Evolutionary conservation across 1,140 invertebrate genomes (phyloP).

Genomic region (Cydia amplana): DNA sequence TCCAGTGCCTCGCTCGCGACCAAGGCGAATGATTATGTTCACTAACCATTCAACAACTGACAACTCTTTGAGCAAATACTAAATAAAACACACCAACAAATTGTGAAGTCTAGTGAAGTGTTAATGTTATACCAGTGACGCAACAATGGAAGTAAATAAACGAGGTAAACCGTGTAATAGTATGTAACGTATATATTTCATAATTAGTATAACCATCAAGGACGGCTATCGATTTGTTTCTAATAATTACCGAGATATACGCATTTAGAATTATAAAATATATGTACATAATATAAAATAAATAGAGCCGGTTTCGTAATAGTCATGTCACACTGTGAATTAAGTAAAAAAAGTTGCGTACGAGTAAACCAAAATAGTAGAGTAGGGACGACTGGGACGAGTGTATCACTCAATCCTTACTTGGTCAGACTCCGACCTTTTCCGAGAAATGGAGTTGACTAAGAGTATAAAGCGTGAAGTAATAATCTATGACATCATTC

Average conservation of each 20-base stretch:
- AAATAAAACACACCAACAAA: constrained; percentile 42
- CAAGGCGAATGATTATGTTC: constrained; percentile 37
- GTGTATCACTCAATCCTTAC: constrained; percentile 54
- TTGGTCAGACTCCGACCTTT: constrained; percentile 37
- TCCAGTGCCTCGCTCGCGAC: constrained; percentile 63
- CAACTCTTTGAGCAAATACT: constrained; percentile 37
- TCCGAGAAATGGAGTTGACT: constrained; percentile 57
- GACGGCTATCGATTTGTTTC: background rate
- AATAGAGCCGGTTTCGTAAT: background rate
- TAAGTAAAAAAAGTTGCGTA: background rate
- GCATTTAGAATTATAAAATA: background rate
- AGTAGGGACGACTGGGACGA: constrained; percentile 35
- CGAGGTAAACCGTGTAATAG: constrained; percentile 51
- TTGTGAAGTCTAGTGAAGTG: constrained; percentile 57
- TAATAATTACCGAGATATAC: background rate
- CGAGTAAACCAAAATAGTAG: constrained; percentile 29
- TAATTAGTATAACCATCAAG: constrained; percentile 12
- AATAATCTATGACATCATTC: constrained; percentile 67
- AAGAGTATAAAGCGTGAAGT: constrained; percentile 58
- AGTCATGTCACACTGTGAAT: background rate
- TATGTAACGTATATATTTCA: constrained; percentile 33
- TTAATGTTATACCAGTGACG: constrained; percentile 53
- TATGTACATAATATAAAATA: background rate
- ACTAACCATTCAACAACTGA: constrained; percentile 45
- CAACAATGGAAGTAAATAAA: constrained; percentile 44